Conservation (phyloP, 2,888 invertebrate species). For the Epirrhoe tristata region DNA sequence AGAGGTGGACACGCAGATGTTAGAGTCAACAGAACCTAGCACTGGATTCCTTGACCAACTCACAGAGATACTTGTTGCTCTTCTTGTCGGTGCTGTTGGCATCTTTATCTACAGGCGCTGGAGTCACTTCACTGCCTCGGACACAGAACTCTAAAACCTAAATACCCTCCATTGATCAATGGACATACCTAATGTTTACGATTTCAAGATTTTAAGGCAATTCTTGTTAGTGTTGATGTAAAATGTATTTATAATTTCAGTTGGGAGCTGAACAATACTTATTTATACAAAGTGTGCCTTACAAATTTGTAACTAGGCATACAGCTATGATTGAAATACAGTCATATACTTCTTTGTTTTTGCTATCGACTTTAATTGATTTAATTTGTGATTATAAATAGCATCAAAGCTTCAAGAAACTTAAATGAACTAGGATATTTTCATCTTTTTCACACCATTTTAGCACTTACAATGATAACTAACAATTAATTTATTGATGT, state of each 20-base stretch:
- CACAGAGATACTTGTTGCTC: conserved; percentile 73
- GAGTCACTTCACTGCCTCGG: conserved; percentile 62
- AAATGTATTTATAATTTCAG: conserved; percentile 32
- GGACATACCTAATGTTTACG: conserved; percentile 16
- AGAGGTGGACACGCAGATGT: conserved; percentile 64
- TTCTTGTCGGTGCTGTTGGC: conserved; percentile 75
- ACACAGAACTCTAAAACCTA: conserved; percentile 59
- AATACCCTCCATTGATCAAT: conserved; percentile 2
- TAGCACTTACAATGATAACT: neutral
- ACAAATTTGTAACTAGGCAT: conserved; percentile 31
- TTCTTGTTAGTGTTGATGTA: conserved; percentile 36
- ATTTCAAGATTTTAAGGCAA: conserved; percentile 29
- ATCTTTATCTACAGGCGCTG: conserved; percentile 79
- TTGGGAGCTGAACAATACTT: conserved; percentile 18
- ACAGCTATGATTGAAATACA: conserved; percentile 12
- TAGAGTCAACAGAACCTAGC: conserved; percentile 71
- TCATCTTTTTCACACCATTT: neutral
- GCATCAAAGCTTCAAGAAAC: conserved; percentile 1
- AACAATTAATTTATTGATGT: neutral
- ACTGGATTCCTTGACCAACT: conserved; percentile 75
- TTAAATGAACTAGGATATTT: neutral
- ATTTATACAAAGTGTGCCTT: conserved; percentile 33
- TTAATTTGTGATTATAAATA: neutral
- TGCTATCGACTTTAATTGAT: neutral
- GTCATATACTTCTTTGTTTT: neutral